phyloP scores from a whole-genome alignment of 2,113 vertebrate species.

The Pogonocichla stellata region DNA sequence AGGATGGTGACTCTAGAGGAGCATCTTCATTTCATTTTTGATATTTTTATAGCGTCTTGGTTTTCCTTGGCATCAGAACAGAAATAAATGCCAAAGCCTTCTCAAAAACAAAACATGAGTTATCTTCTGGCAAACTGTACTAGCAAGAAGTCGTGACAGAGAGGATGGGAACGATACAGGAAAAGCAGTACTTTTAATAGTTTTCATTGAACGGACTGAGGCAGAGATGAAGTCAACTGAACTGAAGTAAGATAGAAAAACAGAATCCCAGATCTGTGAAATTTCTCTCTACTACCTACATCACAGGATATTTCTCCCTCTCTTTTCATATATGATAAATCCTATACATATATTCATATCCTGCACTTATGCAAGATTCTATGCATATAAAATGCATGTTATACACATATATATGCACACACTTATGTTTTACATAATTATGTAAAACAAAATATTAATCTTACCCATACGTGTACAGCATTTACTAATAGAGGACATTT shows the following conservation, averaged over 20 bases:
- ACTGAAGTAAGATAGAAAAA: not conserved
- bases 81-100: slow-evolving; percentile 26
- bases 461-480: not conserved
- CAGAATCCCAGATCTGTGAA: not conserved
- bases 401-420: not conserved
- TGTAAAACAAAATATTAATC: not conserved
- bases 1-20: not conserved
- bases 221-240: not conserved
- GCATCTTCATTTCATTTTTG: not conserved
- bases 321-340: not conserved
- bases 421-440: not conserved
- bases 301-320: not conserved
- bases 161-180: not conserved
- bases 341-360: not conserved
- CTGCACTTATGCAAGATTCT: not conserved
- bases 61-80: slow-evolving; percentile 12
- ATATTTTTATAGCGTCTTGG: not conserved
- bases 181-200: not conserved
- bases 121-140: not conserved
- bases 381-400: not conserved
- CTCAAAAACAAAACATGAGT: slow-evolving; percentile 19
- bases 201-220: not conserved
- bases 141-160: not conserved
- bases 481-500: not conserved
- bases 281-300: not conserved